These are phyloP conservation scores for Eulemur rubriventer DNA, from an alignment of 2,797 vertebrate genomes.

Conservation along the genomic window DNA sequence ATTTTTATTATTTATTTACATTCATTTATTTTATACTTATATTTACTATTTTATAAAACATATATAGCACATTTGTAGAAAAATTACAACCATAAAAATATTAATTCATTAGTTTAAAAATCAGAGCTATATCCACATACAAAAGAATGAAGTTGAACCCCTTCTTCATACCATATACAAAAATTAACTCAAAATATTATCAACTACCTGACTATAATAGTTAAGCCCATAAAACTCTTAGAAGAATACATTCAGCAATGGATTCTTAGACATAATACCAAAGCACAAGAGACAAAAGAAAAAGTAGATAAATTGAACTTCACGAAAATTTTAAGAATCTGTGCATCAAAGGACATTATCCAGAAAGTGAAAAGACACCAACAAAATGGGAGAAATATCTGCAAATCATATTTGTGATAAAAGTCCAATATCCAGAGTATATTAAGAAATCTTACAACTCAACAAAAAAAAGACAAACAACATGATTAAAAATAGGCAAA, in stretches of 20 bases:
- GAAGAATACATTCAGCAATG: neutral
- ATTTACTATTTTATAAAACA: neutral
- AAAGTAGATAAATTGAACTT: neutral
- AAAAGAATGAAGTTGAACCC: neutral
- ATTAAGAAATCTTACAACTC: neutral
- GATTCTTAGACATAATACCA: neutral
- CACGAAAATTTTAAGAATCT: neutral
- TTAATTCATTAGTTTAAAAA: conserved; percentile 6
- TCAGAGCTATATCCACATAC: neutral
- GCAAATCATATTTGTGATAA: neutral
- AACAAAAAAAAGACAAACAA: neutral
- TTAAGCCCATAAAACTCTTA: neutral
- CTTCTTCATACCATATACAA: neutral
- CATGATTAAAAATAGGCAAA: neutral
- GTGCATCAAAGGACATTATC: neutral
- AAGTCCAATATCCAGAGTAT: neutral
- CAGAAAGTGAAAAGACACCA: neutral
- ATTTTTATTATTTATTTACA: neutral
- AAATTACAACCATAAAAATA: neutral
- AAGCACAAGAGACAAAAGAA: neutral
- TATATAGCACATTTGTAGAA: neutral
- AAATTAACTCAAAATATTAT: neutral
- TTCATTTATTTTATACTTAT: neutral
- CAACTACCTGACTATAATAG: neutral
- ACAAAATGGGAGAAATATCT: neutral